Conservation (phyloP, 2,888 invertebrate species). For the Helobdella robusta region DNA sequence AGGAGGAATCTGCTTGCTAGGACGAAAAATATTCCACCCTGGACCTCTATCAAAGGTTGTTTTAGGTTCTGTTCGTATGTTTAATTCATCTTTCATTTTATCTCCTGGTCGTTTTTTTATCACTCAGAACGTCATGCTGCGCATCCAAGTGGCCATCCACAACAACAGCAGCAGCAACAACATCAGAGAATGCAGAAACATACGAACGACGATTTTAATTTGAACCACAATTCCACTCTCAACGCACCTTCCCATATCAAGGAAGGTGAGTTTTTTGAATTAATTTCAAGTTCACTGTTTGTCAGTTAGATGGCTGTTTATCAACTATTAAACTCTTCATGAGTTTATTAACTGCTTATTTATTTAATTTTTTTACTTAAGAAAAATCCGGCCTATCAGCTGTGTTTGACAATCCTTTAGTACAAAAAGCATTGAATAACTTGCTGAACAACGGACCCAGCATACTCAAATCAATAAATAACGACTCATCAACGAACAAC, state of each 20-base stretch:
- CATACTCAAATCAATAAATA: conserved; percentile 12
- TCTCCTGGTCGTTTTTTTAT: no score
- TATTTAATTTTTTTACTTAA: background rate
- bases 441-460: conserved; percentile 48
- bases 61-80: no score
- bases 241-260: background rate
- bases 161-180: no score
- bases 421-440: conserved; percentile 50
- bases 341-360: no score
- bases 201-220: background rate
- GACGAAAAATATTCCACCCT: background rate
- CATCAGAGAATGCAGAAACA: background rate
- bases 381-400: conserved; percentile 5
- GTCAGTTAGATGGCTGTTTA: no score
- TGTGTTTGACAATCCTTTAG: conserved; percentile 47
- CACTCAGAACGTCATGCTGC: no score
- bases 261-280: background rate
- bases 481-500: no score
- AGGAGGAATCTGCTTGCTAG: conserved; percentile 52
- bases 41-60: no score
- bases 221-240: background rate
- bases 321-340: no score
- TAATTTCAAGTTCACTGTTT: background rate
- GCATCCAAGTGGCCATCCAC: no score
- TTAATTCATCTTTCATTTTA: background rate